These are phyloP conservation scores for Epinotia ramella DNA, from an alignment of 2,888 invertebrate genomes.

Conservation along the genomic window DNA sequence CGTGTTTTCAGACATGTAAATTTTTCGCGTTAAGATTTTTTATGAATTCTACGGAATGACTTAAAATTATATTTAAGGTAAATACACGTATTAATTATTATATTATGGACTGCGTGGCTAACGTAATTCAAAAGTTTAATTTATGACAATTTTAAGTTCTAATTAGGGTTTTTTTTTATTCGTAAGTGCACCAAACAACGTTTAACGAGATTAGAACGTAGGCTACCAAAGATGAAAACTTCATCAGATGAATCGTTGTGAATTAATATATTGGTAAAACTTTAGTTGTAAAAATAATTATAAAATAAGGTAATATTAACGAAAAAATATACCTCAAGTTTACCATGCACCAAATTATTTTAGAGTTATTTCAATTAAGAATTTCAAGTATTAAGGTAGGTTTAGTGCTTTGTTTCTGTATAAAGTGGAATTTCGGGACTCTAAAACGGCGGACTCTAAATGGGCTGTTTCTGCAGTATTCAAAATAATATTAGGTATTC, in stretches of 20 bases:
- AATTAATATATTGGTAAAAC: slow-evolving; percentile 69
- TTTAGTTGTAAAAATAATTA: slow-evolving; percentile 53
- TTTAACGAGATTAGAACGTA: slow-evolving; percentile 72
- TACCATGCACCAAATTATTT: slow-evolving; percentile 82
- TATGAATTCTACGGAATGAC: slow-evolving; percentile 2
- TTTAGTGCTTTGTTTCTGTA: slow-evolving; percentile 31
- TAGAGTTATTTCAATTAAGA: slow-evolving; percentile 67
- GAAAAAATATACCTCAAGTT: slow-evolving; percentile 81
- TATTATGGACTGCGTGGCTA: slow-evolving; percentile 31
- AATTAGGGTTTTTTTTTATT: slow-evolving; percentile 40
- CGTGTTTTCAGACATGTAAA: slow-evolving; percentile 63
- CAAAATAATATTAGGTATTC: slow-evolving; percentile 9
- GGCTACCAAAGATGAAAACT: slow-evolving; percentile 80
- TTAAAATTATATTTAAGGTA: slow-evolving; percentile 22
- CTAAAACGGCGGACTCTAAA: too few species aligned
- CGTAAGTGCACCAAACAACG: slow-evolving; percentile 73
- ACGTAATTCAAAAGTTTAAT: slow-evolving; percentile 34
- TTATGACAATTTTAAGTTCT: slow-evolving; percentile 32
- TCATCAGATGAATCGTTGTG: slow-evolving; percentile 82
- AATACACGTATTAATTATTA: slow-evolving; percentile 32
- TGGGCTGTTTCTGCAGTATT: slow-evolving; percentile 40
- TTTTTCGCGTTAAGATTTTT: slow-evolving; percentile 15
- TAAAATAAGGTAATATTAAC: slow-evolving; percentile 58
- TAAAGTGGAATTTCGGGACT: slow-evolving; percentile 34
- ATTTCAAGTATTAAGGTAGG: slow-evolving; percentile 74